These are phyloP conservation scores for Abscondita cerata DNA, from an alignment of 2,888 invertebrate species.

Conservation along the genomic window DNA sequence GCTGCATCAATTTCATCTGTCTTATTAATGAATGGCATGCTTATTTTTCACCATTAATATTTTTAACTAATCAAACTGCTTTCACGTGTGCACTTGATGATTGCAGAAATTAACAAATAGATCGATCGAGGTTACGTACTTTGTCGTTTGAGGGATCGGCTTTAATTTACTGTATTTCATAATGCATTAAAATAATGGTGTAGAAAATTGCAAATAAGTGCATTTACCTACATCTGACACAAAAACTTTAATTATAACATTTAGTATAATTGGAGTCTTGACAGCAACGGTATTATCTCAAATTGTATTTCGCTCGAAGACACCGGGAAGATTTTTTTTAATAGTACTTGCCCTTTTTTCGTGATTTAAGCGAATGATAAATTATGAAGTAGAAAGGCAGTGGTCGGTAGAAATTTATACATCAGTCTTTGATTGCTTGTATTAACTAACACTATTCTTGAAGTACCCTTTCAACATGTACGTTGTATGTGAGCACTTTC, in stretches of 20 bases:
- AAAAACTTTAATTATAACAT: slow-evolving; percentile 44
- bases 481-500: slow-evolving; percentile 17
- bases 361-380: slow-evolving; percentile 39
- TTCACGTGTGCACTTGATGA: too few relatives aligned
- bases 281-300: slow-evolving; percentile 43
- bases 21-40: too few relatives aligned
- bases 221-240: slow-evolving; percentile 1
- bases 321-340: slow-evolving; percentile 21
- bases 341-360: slow-evolving; percentile 9
- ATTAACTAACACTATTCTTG: slow-evolving; percentile 6
- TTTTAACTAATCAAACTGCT: too few relatives aligned
- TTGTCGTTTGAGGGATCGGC: background rate
- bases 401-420: slow-evolving; percentile 26
- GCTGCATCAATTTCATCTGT: too few relatives aligned
- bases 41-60: too few relatives aligned
- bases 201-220: slow-evolving; percentile 11
- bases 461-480: background rate
- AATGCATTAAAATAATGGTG: slow-evolving; percentile 7
- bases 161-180: background rate
- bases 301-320: slow-evolving; percentile 23
- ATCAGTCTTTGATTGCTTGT: slow-evolving; percentile 26
- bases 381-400: slow-evolving; percentile 37
- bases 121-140: too few relatives aligned
- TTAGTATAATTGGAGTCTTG: slow-evolving; percentile 42
- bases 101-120: too few relatives aligned